Base-by-base conservation (phyloP, 1,140 invertebrate genomes). In the Sitophilus oryzae region DNA sequence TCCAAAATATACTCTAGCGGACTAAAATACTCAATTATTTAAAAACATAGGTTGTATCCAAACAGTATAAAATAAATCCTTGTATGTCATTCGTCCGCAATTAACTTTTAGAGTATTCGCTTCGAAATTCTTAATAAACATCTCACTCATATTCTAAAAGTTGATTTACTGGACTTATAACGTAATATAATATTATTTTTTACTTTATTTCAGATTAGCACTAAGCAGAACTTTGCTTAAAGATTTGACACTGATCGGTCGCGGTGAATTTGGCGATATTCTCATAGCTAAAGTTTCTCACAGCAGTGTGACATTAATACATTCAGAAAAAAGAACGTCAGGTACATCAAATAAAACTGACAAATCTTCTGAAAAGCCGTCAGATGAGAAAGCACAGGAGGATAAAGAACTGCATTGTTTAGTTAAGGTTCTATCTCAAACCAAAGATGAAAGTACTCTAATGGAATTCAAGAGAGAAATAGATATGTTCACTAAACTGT, bases 251-350 rank as follows among this genome's bases (percentile, higher is more conserved):
- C 82, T 91, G 5, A 77, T 96, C 53, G 89, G 93, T 22, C 85
- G 89, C 23, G 91, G 92, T 6, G 85, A 93, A 63, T 95, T 93
- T 66, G 93, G 93, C 0, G 92, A 96, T 66, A 84, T 96, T 1
- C 86, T 89, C 64, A 73, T 93, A 4, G 86, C 86, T 0, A 88
- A 84, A 69, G 78, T 78, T 14, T 71, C 76, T 6, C 73, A 77
- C 58, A 61, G 49, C 10, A 59, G 77, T 42, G 66, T 72, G 35
- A 64, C 70, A n/a, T 52, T 48, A 2, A 38, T 6, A 18, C 11
- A 18, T 20, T 25, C 44, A 8, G 62, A 65, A 21, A 65, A 69
- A 64, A 74, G 54, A 66, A 74, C 40, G 59, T 73, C 25, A 25
- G 22, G 55, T 0, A 66, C 63, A 1, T 47, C 54, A 0, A 72